Evolutionary conservation across 1,140 invertebrate genomes (phyloP), one percentile per base, ranked within the genome.

Genomic region (Drosophila malerkotliana): DNA sequence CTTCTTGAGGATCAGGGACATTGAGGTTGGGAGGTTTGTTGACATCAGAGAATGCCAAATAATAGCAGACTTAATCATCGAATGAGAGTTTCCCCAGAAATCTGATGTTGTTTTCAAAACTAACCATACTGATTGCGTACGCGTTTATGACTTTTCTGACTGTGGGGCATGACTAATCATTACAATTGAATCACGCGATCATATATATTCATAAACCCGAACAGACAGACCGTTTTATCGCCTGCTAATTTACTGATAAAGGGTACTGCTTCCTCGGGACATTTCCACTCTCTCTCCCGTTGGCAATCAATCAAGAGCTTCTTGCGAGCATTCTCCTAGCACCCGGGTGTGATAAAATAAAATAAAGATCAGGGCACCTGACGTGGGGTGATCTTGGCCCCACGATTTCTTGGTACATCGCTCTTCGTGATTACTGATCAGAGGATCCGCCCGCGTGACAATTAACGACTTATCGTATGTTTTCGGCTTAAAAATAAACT

Each of bases 121-220:
- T 4, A 30, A 51, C 32, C 45, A 63, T 51, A 41, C 28, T 63
- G 59, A 63, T 62, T 66, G 30, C 32, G 26, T 30, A 44, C 28
- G n/a, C 39, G 14, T 15, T 34, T 62, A 56, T 34, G 30, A 8
- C 47, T 54, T 37, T 18, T 8, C 28, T 67, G 37, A 68, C 24
- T 37, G 21, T 9, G 4, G 10, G 37, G 21, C 10, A 30, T 71
- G 67, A 71, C 63, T 71, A 69, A 71, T 66, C 55, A 34, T 64
- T 53, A 56, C 48, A 57, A 21, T 18, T 75, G 60, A 75, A 58
- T 75, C 72, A 75, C 54, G 60, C 71, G 60, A 52, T 75, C 34
- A 28, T 3, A 21, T 57, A 57, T 57, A 69, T 39, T 30, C 6
- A 57, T 18, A 18, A 18, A 18, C 41, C n/a, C 15, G n/a, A 1